Evolutionary conservation across 2,113 vertebrate species (phyloP).

Genomic region (Ochotona princeps): DNA sequence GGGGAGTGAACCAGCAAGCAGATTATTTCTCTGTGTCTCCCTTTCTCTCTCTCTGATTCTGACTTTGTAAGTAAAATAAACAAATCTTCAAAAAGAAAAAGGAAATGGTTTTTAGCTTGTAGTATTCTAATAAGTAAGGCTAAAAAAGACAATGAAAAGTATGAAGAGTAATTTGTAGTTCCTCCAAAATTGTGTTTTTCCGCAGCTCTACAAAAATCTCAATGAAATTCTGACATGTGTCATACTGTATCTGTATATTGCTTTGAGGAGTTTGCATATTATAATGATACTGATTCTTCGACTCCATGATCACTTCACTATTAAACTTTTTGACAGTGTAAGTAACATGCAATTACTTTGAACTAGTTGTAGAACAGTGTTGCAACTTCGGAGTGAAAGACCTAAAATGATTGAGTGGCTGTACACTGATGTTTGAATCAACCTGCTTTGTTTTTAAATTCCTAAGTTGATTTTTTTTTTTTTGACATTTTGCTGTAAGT

Average conservation of each 20-base stretch:
- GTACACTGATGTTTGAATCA: conserved; percentile 43
- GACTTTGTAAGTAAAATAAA: no score
- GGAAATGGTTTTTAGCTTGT: background rate
- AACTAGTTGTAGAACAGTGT: background rate
- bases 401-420: background rate
- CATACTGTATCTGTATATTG: no score
- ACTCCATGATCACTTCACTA: background rate
- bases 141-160: background rate
- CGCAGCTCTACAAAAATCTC: no score
- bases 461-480: background rate
- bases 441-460: conserved; percentile 30
- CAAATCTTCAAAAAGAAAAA: no score
- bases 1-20: no score
- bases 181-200: no score
- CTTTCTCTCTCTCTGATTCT: no score
- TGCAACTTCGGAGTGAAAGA: background rate
- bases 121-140: background rate
- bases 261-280: no score
- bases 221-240: no score
- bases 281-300: no score
- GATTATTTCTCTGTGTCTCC: no score
- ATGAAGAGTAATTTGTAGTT: no score
- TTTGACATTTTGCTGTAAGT: conserved; percentile 51
- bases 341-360: background rate
- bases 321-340: background rate